Base-by-base conservation (phyloP, 2,797 vertebrate genomes). In the Gobionotothen gibberifrons region DNA sequence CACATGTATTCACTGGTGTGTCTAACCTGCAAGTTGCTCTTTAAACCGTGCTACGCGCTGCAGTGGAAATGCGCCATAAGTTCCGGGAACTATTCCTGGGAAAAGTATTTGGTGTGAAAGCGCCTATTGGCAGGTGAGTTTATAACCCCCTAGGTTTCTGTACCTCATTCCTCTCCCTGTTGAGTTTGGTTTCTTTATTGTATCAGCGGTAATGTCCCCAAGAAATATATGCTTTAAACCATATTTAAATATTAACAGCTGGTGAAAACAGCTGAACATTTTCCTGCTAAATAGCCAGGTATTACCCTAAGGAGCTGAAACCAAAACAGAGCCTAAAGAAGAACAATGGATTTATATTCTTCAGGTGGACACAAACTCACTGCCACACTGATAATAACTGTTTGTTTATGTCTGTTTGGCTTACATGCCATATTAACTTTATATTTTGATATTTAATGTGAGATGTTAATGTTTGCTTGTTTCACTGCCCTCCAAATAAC, bases 101-200 rank as follows among this genome's bases (percentile, higher is more conserved):
- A 5, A 26, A 26, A 26, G 26, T 26, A 5, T 26, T 26, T 26
- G 26, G 26, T 26, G 26, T 26, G 4, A 26, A 1, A 26, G 26
- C 26, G 26, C 26, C 26, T 26, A 26, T 26, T 44, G 13, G 47
- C 32, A 47, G 49, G 43, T 48, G 21, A 56, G 26, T 26, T 63
- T 21, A 22, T 44, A 48, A 8, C 3, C 29, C 17, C 29, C 7
- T 16, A 12, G 17, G 29, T 21, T 51, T 49, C 5, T 21, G 60
- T 36, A 36, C 32, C 32, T 36, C 32, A 36, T 9, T 36, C 8
- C 6, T 49, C 21, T 29, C 49, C 22, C 57, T 54, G 22, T 9
- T 72, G 19, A 36, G 58, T 72, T 59, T 44, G 21, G 21, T 57
- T 58, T 72, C 57, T 42, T 55, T 29, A 48, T 53, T 22, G 32